Conservation (phyloP, 2,797 vertebrate genomes). For the Mormyrus proboscirostris region DNA sequence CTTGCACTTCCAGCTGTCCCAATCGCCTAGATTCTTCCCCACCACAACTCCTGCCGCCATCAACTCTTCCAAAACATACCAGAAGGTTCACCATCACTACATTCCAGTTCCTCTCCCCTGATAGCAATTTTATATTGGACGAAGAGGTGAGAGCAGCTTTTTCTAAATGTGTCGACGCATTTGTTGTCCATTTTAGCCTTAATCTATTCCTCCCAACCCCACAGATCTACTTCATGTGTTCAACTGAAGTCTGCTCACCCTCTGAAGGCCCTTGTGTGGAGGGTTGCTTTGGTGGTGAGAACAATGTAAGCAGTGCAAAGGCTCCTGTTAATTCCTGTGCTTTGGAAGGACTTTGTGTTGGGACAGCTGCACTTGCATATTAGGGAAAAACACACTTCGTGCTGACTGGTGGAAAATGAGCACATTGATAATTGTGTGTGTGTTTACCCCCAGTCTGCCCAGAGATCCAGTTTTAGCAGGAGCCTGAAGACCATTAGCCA, state of each 20-base stretch:
- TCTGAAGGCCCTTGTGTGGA: constrained; percentile 61
- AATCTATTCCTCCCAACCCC: background rate
- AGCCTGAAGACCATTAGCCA: background rate
- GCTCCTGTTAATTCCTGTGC: background rate
- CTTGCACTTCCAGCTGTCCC: constrained; percentile 52
- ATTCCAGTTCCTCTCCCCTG: constrained; percentile 62
- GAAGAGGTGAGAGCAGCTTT: constrained; percentile 55
- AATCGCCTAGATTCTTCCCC: constrained; percentile 56
- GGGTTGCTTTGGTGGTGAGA: constrained; percentile 57
- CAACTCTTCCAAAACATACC: constrained; percentile 45
- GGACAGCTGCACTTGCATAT: background rate
- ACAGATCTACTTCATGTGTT: constrained; percentile 74
- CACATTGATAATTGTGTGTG: background rate
- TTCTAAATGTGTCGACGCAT: background rate
- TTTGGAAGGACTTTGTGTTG: background rate
- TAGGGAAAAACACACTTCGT: background rate
- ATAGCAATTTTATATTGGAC: constrained; percentile 38
- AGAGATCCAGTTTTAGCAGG: background rate
- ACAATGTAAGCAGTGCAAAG: background rate
- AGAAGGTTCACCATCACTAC: constrained; percentile 62
- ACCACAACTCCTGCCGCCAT: constrained; percentile 33
- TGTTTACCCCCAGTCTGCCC: background rate
- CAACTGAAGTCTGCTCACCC: constrained; percentile 65
- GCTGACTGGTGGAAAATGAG: background rate
- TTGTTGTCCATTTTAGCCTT: background rate